These are phyloP conservation scores for Chiloscyllium punctatum DNA, from an alignment of 2,797 vertebrate genomes.

Conservation along the genomic window DNA sequence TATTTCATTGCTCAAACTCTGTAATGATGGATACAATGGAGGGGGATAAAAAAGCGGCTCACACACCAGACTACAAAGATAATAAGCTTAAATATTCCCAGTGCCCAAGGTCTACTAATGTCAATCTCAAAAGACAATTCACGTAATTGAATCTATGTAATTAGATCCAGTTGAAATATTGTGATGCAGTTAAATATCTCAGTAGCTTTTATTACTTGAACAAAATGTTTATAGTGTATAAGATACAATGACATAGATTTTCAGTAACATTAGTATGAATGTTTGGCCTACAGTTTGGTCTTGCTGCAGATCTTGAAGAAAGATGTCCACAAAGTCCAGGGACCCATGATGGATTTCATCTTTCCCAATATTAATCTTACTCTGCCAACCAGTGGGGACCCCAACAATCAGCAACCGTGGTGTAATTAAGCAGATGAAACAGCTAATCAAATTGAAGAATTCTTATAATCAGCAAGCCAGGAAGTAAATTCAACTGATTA, in stretches of 20 bases:
- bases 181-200: background rate
- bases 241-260: background rate
- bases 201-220: background rate
- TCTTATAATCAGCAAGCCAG: background rate
- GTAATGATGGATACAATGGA: background rate
- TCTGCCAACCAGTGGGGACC: too few relatives aligned
- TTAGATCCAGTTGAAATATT: constrained; percentile 15
- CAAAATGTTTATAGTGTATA: background rate
- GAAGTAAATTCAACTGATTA: background rate
- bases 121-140: background rate
- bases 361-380: too few relatives aligned
- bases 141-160: background rate
- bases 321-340: background rate
- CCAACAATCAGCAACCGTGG: too few relatives aligned
- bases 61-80: background rate
- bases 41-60: background rate
- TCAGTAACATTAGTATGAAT: background rate
- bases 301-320: background rate
- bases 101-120: background rate
- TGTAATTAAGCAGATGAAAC: too few relatives aligned
- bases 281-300: background rate
- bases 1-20: background rate
- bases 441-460: too few relatives aligned
- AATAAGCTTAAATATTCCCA: background rate
- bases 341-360: too few relatives aligned